Base-by-base conservation (phyloP, 2,113 vertebrate species). In the Sarotherodon lohbergeri region DNA sequence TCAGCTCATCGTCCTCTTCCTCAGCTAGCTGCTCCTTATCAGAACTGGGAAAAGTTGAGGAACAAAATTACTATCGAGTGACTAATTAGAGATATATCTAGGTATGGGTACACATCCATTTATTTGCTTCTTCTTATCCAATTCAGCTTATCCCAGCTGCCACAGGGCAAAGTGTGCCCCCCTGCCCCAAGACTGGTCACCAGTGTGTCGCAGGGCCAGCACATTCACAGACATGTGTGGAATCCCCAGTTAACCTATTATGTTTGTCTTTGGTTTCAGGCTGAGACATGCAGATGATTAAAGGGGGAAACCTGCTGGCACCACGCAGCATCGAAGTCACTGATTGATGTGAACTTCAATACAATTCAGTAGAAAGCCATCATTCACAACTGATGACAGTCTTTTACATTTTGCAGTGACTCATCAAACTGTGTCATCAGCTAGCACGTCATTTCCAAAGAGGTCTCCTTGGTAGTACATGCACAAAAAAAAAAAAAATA, bases 1-100 rank as follows among this genome's bases (percentile, higher is more conserved):
- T 98, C 90, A 99, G 95, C 82, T 98, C 98, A 85, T 98, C 97
- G 19, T 98, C 98, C 19, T 97, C 97, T 76, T 97, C 97, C 80
- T 99, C 98, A 66, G 95, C 93, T 84, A 98, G 94, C 56, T 97
- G 95, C 76, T 98, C 98, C 91, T 98, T 98, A 89, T 98, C 97
- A 56, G 96, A 96, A 56, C 98, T 99, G 80, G 81, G 73, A 27
- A 83, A 55, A 9, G 56, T 48, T 41, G 14, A 39, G 16, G 34
- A 48, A 50, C 4, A 59, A 24, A 56, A 12, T 61, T 27, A 52
- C n/a, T n/a, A 19, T 16, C 19, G 8, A 59, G n/a, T 34, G 43
- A 78, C 32, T 39, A 78, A 50, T 50, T 78, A 78, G 43, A 78
- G 27, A 32, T 50, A 0, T 29, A 76, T 32, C 27, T 32, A 50